A percentile compares a stretch with the other conserved stretches of the same genome.
Conservation (phyloP, 2,113 vertebrate genomes). For the Microcebus griseorufus region DNA sequence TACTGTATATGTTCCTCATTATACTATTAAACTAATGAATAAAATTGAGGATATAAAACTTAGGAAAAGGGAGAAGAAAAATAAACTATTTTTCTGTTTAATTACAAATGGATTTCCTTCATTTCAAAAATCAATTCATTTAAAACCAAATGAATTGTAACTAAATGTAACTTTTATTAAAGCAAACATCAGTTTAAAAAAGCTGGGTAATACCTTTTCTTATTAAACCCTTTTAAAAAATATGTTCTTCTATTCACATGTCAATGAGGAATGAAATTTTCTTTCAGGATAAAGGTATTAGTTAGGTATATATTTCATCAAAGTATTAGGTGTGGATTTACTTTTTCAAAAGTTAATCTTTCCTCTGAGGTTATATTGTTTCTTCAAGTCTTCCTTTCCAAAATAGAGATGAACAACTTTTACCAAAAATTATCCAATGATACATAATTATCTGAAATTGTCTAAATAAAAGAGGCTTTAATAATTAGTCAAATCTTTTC, state of each 20-base stretch:
- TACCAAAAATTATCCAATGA: background rate
- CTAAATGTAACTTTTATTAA: conserved; percentile 36
- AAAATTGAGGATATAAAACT: background rate
- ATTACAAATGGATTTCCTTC: background rate
- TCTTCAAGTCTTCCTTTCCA: background rate
- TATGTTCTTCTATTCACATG: background rate
- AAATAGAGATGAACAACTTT: conserved; percentile 11
- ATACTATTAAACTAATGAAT: background rate
- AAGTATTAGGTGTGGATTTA: background rate
- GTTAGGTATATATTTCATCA: background rate
- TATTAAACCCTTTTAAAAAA: background rate
- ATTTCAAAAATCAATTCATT: background rate
- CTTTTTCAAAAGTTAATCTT: conserved; percentile 40
- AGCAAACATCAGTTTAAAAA: background rate
- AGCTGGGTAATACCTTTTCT: background rate
- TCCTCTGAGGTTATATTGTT: background rate
- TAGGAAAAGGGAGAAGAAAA: background rate
- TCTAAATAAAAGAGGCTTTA: background rate
- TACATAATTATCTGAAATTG: background rate
- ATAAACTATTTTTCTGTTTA: background rate
- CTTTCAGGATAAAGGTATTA: conserved; percentile 2
- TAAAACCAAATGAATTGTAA: conserved; percentile 48
- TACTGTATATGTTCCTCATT: background rate
- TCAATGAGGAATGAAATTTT: conserved; percentile 1
- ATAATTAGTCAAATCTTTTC: background rate